Evolutionary conservation across 2,113 vertebrate species (phyloP), one percentile per base, ranked within the genome.

Genomic region (Rhegmatorhina hoffmannsi): DNA sequence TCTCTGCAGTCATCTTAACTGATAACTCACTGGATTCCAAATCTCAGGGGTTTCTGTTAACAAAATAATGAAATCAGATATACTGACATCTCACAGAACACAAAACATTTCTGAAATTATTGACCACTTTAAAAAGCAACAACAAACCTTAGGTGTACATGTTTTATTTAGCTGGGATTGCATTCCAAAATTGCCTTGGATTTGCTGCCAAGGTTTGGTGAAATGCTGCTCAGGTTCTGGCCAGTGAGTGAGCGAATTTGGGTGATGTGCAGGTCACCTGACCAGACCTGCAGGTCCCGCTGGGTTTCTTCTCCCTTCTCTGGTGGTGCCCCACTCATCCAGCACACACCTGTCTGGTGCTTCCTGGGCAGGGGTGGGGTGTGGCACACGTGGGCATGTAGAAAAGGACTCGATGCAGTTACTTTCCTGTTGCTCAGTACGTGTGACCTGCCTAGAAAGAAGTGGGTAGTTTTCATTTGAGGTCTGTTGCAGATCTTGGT

Each of bases 361-460:
- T 63, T 77, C 19, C 62, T 17, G 62, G 46, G 28, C 55, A 66
- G 63, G 11, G 7, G 9, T 10, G 24, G 28, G 44, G 9, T 53
- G 24, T 25, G 3, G 40, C 23, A 10, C 1, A 0, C 21, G 50
- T 34, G 26, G 5, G 52, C n/a, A 20, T 7, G 2, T 0, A 40
- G 68, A 52, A 73, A 8, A 64, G 6, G 6, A 11, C 34, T 63
- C 52, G 1, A 4, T 23, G 16, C 18, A 31, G 25, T 34, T 63
- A 3, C 25, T 87, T 58, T 64, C 5, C 14, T 68, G 0, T 38
- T 72, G 47, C 28, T 68, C 16, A 33, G 13, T 63, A 31, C 2
- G 0, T 8, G 56, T 8, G 18, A 52, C 29, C 24, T 89, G 53
- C 5, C 16, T 59, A 13, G 20, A 20, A 44, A 4, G 46, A 50